Evolutionary conservation across 2,113 vertebrate species (phyloP).

Genomic region (Columba janthina): DNA sequence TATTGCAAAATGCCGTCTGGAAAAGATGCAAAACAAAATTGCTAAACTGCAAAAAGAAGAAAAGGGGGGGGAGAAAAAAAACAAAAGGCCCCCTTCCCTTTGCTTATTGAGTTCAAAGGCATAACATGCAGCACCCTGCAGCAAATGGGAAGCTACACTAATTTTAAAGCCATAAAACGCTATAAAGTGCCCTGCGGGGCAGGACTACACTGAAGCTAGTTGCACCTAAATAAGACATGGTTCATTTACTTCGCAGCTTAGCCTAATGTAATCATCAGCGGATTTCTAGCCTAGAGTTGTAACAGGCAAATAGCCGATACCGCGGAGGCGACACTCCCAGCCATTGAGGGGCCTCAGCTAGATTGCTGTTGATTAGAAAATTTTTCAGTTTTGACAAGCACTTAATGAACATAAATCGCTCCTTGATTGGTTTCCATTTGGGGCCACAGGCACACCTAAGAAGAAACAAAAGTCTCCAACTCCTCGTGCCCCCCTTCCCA

Average conservation of each 20-base stretch:
- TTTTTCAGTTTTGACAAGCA: slow-evolving; percentile 89
- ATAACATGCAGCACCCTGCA: slow-evolving; percentile 82
- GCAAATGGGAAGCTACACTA: slow-evolving; percentile 84
- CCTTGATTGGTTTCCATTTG: slow-evolving; percentile 80
- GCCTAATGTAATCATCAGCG: slow-evolving; percentile 87
- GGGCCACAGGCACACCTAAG: slow-evolving; percentile 80
- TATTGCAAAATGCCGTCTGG: slow-evolving; percentile 80
- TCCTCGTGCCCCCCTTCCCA: background rate
- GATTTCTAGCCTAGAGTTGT: slow-evolving; percentile 84
- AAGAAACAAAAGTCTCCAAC: slow-evolving; percentile 18
- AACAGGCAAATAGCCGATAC: slow-evolving; percentile 77
- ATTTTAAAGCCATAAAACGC: slow-evolving; percentile 88
- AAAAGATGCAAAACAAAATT: slow-evolving; percentile 86
- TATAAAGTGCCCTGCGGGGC: slow-evolving; percentile 84
- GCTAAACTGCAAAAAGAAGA: slow-evolving; percentile 67
- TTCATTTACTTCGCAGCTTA: slow-evolving; percentile 89
- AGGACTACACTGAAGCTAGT: slow-evolving; percentile 79
- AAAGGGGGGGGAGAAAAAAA: background rate
- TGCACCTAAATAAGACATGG: slow-evolving; percentile 87
- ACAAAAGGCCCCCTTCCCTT: slow-evolving; percentile 79
- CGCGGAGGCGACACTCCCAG: slow-evolving; percentile 77
- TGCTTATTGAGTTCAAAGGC: slow-evolving; percentile 88
- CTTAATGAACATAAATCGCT: slow-evolving; percentile 86
- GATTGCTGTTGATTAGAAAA: slow-evolving; percentile 84
- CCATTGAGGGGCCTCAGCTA: slow-evolving; percentile 75